phyloP scores from a whole-genome alignment of 92 coral and sea anemone species.

The Diadumene lineata region DNA sequence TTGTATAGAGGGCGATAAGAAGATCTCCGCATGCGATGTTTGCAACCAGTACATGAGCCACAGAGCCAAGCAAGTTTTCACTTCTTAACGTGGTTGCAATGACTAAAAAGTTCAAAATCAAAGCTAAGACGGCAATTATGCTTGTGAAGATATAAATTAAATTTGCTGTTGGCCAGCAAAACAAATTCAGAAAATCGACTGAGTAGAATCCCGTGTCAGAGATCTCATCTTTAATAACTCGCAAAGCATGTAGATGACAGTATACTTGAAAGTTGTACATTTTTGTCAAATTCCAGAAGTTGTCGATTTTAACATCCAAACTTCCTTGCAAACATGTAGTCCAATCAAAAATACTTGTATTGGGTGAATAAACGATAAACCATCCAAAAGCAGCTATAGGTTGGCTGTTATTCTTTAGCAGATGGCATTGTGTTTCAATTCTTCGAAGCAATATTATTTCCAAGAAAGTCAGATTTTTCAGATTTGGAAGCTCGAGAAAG shows the following conservation, averaged over 20 bases:
- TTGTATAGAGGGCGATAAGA: conserved; percentile 18
- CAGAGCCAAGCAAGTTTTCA: conserved; percentile 12
- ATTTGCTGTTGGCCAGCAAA: conserved; percentile 23
- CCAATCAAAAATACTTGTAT: no score
- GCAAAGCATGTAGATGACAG: no score
- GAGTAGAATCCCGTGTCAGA: no score
- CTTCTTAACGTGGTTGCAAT: conserved; percentile 28
- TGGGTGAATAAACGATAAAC: no score
- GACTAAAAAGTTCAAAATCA: conserved; percentile 22
- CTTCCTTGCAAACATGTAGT: no score
- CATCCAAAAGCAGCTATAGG: no score
- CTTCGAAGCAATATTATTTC: neutral
- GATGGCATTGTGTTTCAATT: neutral
- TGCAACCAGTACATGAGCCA: conserved; percentile 32
- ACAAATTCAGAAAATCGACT: neutral
- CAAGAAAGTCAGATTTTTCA: neutral
- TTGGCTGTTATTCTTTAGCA: neutral
- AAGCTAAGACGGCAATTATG: conserved; percentile 10
- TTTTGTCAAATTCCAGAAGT: no score
- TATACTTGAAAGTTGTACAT: no score
- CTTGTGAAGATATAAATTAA: conserved; percentile 11
- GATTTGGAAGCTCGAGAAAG: neutral
- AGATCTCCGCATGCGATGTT: conserved; percentile 47
- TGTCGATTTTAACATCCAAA: no score
- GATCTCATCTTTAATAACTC: no score